Evolutionary conservation across 1,140 invertebrate genomes (phyloP).

Genomic region (Acromyrmex charruanus): DNA sequence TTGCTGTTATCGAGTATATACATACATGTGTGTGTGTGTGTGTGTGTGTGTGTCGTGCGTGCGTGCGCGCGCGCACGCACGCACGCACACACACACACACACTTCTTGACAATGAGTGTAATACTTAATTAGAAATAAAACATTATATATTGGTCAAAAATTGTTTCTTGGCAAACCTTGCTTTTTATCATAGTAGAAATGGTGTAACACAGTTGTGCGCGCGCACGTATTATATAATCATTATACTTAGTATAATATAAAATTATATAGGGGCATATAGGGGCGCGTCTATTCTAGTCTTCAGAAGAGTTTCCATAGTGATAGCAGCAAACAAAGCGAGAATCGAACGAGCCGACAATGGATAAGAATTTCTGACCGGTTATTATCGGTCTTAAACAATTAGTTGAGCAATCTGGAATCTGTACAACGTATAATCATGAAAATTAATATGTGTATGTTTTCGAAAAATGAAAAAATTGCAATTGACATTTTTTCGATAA

Average conservation of each 20-base stretch:
- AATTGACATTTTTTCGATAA: background rate
- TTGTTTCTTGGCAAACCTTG: background rate
- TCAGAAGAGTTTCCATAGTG: constrained; percentile 36
- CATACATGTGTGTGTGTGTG: too few species aligned
- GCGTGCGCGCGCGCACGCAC: too few species aligned
- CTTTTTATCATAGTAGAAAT: background rate
- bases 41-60: too few species aligned
- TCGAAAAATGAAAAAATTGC: constrained; percentile 18
- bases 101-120: constrained; percentile 40
- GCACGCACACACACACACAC: background rate
- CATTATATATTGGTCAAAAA: constrained; percentile 18
- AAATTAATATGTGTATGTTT: constrained; percentile 15
- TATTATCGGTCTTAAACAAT: constrained; percentile 9
- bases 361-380: constrained; percentile 8
- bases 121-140: constrained; percentile 31
- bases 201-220: background rate
- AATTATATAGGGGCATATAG: background rate
- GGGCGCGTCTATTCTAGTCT: background rate
- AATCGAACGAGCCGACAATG: constrained; percentile 31
- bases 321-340: constrained; percentile 53
- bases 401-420: background rate
- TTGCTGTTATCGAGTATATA: background rate
- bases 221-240: background rate
- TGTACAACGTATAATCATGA: constrained; percentile 15
- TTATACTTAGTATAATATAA: background rate